Conservation (phyloP, 2,113 vertebrate species). For the human region DNA sequence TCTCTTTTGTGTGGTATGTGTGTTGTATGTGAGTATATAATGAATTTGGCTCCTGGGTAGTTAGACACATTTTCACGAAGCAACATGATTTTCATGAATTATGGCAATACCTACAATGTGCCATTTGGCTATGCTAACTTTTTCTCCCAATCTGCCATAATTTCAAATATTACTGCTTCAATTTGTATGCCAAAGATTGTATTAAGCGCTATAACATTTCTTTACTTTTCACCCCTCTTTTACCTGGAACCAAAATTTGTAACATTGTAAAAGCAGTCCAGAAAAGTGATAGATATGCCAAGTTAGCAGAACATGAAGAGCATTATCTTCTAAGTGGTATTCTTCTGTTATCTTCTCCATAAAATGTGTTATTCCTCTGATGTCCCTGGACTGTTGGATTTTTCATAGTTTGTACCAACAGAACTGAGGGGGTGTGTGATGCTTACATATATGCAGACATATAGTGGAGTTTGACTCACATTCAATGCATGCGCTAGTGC, state of each 20-base stretch:
- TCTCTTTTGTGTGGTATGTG: conserved; percentile 65
- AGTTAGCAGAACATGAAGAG: conserved; percentile 65
- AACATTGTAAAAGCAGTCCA: conserved; percentile 63
- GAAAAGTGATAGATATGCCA: conserved; percentile 53
- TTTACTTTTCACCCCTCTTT: conserved; percentile 59
- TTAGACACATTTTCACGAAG: conserved; percentile 58
- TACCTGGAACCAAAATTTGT: conserved; percentile 54
- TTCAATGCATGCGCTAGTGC: conserved; percentile 86
- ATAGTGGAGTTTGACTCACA: conserved; percentile 79
- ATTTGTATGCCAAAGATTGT: conserved; percentile 26
- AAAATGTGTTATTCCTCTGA: conserved; percentile 40
- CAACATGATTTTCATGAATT: conserved; percentile 64
- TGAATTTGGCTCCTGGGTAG: conserved; percentile 63
- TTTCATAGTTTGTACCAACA: conserved; percentile 64
- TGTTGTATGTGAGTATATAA: conserved; percentile 70
- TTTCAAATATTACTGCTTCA: conserved; percentile 12
- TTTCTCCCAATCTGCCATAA: conserved; percentile 55
- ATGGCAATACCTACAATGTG: conserved; percentile 48
- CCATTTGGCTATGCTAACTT: conserved; percentile 66
- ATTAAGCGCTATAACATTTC: conserved; percentile 20
- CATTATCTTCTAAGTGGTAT: conserved; percentile 72
- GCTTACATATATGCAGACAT: conserved; percentile 76
- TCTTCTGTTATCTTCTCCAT: conserved; percentile 70
- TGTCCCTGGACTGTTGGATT: conserved; percentile 70
- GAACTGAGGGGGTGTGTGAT: conserved; percentile 78